phyloP scores from a whole-genome alignment of 2,888 invertebrate species.

The Acanthosepion lycidas region DNA sequence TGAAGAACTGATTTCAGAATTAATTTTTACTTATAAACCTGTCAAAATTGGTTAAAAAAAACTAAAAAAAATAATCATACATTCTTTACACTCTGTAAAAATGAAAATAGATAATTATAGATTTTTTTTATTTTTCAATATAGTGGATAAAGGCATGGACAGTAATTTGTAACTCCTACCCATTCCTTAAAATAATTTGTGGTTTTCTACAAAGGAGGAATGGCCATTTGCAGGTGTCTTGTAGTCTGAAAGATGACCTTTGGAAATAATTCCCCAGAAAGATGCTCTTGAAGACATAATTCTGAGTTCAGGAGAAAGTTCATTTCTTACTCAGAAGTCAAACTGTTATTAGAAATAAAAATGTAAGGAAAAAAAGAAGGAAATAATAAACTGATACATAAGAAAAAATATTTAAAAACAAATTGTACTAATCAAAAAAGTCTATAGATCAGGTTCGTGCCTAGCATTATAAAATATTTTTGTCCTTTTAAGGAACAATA shows the following conservation, averaged over 20 bases:
- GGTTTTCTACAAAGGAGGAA: background rate
- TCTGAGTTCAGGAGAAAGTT: constrained; percentile 8
- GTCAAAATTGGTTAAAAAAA: background rate
- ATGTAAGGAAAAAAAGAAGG: background rate
- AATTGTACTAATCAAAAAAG: background rate
- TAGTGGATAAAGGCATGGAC: background rate
- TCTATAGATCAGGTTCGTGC: constrained; percentile 33
- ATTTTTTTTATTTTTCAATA: background rate
- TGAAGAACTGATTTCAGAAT: background rate
- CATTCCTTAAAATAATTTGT: background rate
- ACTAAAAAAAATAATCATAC: background rate
- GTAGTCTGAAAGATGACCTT: background rate
- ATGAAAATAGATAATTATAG: background rate
- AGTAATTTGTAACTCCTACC: background rate
- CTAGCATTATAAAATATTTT: background rate
- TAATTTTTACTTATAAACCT: background rate
- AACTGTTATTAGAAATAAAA: background rate
- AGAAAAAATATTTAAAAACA: background rate
- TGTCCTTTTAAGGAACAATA: constrained; percentile 8
- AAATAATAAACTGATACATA: background rate
- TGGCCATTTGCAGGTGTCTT: constrained; percentile 18
- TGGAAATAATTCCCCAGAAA: background rate
- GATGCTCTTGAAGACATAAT: background rate
- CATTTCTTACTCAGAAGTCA: background rate
- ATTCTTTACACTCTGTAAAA: background rate